A percentile compares a stretch with the other conserved stretches of the same genome.
phyloP scores from a whole-genome alignment of 2,888 invertebrate genomes.

The Ephialtes manifestator region DNA sequence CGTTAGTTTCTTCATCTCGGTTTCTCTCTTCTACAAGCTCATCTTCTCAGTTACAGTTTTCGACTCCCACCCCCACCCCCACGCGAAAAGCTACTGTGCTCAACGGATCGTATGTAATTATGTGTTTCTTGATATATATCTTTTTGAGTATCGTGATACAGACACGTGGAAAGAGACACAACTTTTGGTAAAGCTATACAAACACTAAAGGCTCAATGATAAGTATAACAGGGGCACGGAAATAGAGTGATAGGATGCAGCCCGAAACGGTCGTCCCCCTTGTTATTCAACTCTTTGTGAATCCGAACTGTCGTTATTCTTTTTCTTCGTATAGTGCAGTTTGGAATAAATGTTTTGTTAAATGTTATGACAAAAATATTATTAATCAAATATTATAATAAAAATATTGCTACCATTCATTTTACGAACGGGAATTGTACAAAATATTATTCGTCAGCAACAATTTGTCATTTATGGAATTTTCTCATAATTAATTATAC shows the following conservation, averaged over 20 bases:
- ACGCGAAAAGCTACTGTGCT: neutral
- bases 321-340: neutral
- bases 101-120: constrained; percentile 25
- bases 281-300: neutral
- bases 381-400: neutral
- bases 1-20: constrained; percentile 35
- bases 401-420: too few relatives aligned
- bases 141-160: constrained; percentile 20
- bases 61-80: neutral
- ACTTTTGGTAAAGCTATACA: neutral
- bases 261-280: constrained; percentile 15
- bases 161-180: constrained; percentile 20
- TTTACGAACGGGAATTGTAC: too few relatives aligned
- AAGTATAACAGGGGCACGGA: constrained; percentile 47
- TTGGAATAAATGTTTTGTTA: neutral
- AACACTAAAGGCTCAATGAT: constrained; percentile 25
- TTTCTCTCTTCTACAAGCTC: constrained; percentile 18
- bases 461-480: too few relatives aligned
- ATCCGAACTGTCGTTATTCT: neutral
- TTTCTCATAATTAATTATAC: too few relatives aligned
- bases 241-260: constrained; percentile 44
- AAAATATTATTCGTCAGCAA: too few relatives aligned
- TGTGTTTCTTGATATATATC: constrained; percentile 35
- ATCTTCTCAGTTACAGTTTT: constrained; percentile 32
- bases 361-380: too few relatives aligned